Conservation (phyloP, 2,888 invertebrate genomes). For the Tetragonisca angustula region DNA sequence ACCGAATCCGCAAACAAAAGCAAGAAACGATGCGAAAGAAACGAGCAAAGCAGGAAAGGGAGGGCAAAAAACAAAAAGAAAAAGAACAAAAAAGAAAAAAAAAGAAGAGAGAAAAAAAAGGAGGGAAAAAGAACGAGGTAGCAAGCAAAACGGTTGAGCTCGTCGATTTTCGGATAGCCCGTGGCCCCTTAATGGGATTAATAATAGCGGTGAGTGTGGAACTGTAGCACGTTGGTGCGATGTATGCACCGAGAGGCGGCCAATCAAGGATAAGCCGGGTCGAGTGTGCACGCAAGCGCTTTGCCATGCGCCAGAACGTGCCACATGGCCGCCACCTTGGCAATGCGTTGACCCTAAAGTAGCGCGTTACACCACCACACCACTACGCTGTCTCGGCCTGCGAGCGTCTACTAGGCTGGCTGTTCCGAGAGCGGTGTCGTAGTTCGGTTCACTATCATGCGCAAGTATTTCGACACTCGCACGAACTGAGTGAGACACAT, state of each 20-base stretch:
- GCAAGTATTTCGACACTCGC: background rate
- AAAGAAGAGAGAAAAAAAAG: too few relatives aligned
- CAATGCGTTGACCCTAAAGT: slow-evolving; percentile 83
- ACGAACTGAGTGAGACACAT: background rate
- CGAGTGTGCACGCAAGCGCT: slow-evolving; percentile 69
- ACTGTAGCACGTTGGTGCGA: slow-evolving; percentile 40
- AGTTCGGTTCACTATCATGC: background rate
- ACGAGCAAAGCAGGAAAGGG: too few relatives aligned
- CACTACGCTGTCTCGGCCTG: slow-evolving; percentile 33
- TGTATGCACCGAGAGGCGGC: slow-evolving; percentile 38
- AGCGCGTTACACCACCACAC: slow-evolving; percentile 60
- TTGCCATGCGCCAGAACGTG: slow-evolving; percentile 76
- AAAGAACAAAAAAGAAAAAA: background rate
- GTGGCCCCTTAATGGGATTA: slow-evolving; percentile 51
- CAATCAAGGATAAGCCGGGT: slow-evolving; percentile 59
- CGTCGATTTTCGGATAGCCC: slow-evolving; percentile 30
- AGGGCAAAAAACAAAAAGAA: background rate
- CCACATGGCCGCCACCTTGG: slow-evolving; percentile 83
- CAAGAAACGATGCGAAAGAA: too few relatives aligned
- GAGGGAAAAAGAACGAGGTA: background rate
- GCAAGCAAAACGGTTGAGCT: background rate
- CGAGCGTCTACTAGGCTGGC: slow-evolving; percentile 31
- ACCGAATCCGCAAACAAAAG: slow-evolving; percentile 15
- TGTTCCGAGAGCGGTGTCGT: slow-evolving; percentile 7
- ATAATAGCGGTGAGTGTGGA: slow-evolving; percentile 50